These are phyloP conservation scores for Patella caerulea DNA, from an alignment of 2,888 invertebrate genomes.

Conservation along the genomic window DNA sequence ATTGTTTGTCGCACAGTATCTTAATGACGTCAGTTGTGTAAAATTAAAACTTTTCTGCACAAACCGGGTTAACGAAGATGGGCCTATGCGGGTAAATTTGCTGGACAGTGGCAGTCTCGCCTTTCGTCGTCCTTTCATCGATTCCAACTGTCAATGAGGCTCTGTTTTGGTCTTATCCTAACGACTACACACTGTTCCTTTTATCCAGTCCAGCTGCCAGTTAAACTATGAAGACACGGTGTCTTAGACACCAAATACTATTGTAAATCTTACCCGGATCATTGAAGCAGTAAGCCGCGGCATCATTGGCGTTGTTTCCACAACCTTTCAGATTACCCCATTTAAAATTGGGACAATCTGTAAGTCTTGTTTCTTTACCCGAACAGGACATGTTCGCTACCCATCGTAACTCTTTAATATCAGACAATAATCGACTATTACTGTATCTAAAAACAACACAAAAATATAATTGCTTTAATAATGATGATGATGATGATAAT, in stretches of 20 bases:
- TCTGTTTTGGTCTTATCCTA: too few species aligned
- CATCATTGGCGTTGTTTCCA: conserved; percentile 32
- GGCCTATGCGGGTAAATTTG: too few species aligned
- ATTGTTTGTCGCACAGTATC: too few species aligned
- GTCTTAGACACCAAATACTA: not conserved
- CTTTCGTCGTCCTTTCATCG: too few species aligned
- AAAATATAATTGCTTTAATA: not conserved
- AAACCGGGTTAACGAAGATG: too few species aligned
- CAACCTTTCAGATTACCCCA: conserved; percentile 46
- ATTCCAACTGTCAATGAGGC: too few species aligned
- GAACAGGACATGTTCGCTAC: conserved; percentile 48
- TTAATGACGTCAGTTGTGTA: too few species aligned
- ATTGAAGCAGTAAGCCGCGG: conserved; percentile 51
- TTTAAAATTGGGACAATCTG: conserved; percentile 37
- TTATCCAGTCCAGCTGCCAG: too few species aligned
- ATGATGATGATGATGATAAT: too few species aligned
- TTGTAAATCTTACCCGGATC: conserved; percentile 37
- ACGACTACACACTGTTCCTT: too few species aligned
- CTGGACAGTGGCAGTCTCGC: too few species aligned
- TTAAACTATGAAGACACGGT: not conserved
- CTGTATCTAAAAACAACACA: not conserved
- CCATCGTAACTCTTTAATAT: conserved; percentile 44
- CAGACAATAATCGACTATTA: not conserved
- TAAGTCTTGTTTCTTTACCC: conserved; percentile 44
- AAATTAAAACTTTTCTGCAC: too few species aligned